These are phyloP conservation scores for Drosophila nr. fundita DNA, from an alignment of 2,888 invertebrate genomes.

Conservation along the genomic window DNA sequence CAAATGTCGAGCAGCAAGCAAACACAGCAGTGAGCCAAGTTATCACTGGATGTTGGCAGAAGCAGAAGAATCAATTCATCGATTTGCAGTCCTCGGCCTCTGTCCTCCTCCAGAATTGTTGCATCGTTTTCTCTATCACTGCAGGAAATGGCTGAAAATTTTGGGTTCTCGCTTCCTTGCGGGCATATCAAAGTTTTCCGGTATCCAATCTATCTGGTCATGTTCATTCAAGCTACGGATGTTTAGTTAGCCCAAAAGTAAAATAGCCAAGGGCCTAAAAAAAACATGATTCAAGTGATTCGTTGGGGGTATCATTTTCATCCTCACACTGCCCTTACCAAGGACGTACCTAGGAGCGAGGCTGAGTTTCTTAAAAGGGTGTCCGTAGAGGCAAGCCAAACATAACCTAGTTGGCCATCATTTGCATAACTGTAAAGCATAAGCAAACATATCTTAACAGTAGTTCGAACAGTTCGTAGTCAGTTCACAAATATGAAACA, in stretches of 20 bases:
- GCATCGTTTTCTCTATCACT: not conserved
- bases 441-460: not conserved
- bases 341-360: no score
- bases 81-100: not conserved
- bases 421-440: not conserved
- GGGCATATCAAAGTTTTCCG: not conserved
- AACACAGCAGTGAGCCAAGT: not conserved
- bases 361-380: not conserved
- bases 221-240: not conserved
- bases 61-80: not conserved
- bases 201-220: not conserved
- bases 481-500: not conserved
- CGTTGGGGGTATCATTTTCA: no score
- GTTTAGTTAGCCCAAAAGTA: not conserved
- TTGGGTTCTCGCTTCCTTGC: not conserved
- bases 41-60: not conserved
- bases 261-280: not conserved
- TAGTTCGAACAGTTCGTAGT: not conserved
- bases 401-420: not conserved
- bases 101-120: not conserved
- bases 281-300: not conserved
- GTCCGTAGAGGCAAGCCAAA: fast-evolving
- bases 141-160: not conserved
- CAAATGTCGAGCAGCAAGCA: not conserved
- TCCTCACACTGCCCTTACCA: not conserved